A percentile compares a stretch with the other conserved stretches of the same genome.
These are phyloP conservation scores for Tenualosa ilisha DNA, from an alignment of 2,797 vertebrate genomes.

Conservation along the genomic window DNA sequence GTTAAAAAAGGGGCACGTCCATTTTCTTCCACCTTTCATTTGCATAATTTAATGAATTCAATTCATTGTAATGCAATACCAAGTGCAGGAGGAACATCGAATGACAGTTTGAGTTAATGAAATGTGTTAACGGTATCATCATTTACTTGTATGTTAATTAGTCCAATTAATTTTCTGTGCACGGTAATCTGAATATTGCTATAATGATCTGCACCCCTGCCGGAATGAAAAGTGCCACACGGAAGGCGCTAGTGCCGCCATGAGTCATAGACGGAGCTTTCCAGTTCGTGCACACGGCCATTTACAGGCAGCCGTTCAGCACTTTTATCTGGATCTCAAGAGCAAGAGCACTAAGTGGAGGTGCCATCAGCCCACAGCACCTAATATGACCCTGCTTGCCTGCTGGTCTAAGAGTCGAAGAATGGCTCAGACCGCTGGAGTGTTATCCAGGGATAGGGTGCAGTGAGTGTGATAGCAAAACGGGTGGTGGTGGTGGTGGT, in stretches of 20 bases:
- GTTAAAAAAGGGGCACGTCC: slow-evolving; percentile 64
- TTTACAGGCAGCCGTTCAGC: slow-evolving; percentile 40
- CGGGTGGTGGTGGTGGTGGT: background rate
- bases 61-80: slow-evolving; percentile 84
- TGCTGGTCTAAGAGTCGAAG: background rate
- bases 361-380: slow-evolving; percentile 6
- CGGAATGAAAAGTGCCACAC: slow-evolving; percentile 69
- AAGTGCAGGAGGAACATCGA: slow-evolving; percentile 79
- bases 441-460: slow-evolving; percentile 33
- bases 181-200: slow-evolving; percentile 85
- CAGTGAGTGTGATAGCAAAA: background rate
- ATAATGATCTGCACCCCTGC: slow-evolving; percentile 79
- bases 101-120: slow-evolving; percentile 88
- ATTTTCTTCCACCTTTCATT: slow-evolving; percentile 76
- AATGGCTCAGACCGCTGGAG: background rate
- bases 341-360: background rate
- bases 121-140: slow-evolving; percentile 88
- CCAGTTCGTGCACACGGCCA: slow-evolving; percentile 44
- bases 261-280: slow-evolving; percentile 57
- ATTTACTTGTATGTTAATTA: slow-evolving; percentile 89
- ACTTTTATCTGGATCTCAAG: slow-evolving; percentile 35
- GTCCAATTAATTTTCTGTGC: slow-evolving; percentile 84
- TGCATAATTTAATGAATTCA: slow-evolving; percentile 85
- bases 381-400: slow-evolving; percentile 17
- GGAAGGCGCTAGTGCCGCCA: slow-evolving; percentile 60